Base-by-base conservation (phyloP, 1,140 invertebrate genomes). In the Octopus sinensis region DNA sequence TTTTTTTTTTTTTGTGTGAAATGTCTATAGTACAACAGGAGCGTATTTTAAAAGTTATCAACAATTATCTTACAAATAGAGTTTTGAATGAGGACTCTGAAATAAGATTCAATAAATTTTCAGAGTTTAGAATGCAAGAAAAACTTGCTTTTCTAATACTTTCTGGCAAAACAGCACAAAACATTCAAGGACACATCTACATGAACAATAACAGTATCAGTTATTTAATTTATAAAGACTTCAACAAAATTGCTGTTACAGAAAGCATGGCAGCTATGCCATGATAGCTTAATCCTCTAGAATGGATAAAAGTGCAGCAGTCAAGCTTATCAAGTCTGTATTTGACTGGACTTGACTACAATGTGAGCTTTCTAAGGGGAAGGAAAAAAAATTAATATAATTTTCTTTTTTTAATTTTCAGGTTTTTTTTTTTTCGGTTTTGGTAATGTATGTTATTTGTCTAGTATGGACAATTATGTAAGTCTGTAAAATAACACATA, bases 171-270 rank as follows among this genome's bases (percentile, higher is more conserved):
- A 77, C 76, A 77, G 30, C 52, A 77, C 76, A 77, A 52, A 77
- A 77, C 75, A 76, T 76, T 13, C 52, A 77, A 77, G 52, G 76
- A 77, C 76, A 77, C 76, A 51, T 53, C 52, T 53, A 77, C 76
- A 77, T 77, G 52, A 77, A 77, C 76, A 77, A 77, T 77, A 77
- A 77, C 76, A 77, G 76, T 77, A 77, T 17, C 52, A 52, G 76
- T 77, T 43, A 53, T 77, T 77, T 77, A 77, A 77, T 77, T 77
- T 77, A 68, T 68, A 77, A 53, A 52, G 76, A 77, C 76, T 77
- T 77, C 76, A 77, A 77, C 76, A 77, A 77, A 53, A 30, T 77
- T 77, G 76, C 76, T 77, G 76, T 51, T 23, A 77, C 76, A 77
- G 6, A 77, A 77, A 77, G 17, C 76, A 77, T 30, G 76, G 76